Evolutionary conservation across 2,797 vertebrate species (phyloP), one percentile per base, ranked within the genome.

Genomic region (Spondyliosoma cantharus): DNA sequence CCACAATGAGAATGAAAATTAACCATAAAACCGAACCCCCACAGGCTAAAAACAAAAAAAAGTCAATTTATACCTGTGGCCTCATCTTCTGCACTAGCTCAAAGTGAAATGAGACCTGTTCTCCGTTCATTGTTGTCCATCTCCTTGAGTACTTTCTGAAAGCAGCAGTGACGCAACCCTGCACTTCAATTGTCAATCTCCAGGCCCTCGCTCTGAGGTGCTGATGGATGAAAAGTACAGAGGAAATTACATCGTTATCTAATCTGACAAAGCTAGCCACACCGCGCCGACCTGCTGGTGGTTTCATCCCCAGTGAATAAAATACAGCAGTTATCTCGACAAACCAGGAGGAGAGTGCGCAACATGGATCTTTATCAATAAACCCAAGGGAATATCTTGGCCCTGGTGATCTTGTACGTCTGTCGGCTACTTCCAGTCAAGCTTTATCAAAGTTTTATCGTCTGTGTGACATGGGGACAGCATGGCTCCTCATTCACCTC

Each of bases 211-310:
- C 67, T 80, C 60, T 32, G 22, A 65, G 67, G 74, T 74, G 74
- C 78, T 83, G 81, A 90, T 50, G 71, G 81, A 77, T 29, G 64
- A 84, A 57, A 59, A 80, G 69, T 64, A 72, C 76, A 80, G 76
- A 89, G 81, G 84, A 90, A 90, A 89, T 89, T 74, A 90, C 83
- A 82, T 71, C 20, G 17, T 83, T 87, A 90, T 93, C 84, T 89
- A 73, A 91, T 91, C 86, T 81, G 59, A 85, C 73, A 84, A 86
- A 74, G 59, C 52, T 52, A 48, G 62, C 61, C 79, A 65, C 68
- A 24, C 49, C 7, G 42, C 66, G 42, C 65, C 53, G 17, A 76
- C 32, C 82, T 45, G 46, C 72, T 43, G 25, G 78, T 83, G 75
- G 58, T 79, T 79, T 88, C 58, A 82, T 74, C 75, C 48, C n/a